phyloP scores from a whole-genome alignment of 2,797 vertebrate species.

The Neosilurus mollespiculum region DNA sequence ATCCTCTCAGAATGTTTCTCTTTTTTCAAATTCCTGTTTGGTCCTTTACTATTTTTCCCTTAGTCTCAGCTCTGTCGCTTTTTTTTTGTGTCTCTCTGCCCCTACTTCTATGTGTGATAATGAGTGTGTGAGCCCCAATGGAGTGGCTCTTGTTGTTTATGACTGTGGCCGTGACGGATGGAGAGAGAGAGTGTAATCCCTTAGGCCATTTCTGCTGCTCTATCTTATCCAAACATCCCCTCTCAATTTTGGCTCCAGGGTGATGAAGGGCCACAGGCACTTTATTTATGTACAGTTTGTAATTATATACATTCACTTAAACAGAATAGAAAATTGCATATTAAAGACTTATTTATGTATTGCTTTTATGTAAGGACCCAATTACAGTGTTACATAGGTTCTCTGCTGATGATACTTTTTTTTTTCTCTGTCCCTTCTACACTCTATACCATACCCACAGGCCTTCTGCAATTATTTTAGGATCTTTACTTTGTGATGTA shows the following conservation, averaged over 20 bases:
- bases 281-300: conserved; percentile 13
- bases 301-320: not conserved
- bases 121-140: conserved; percentile 32
- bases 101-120: conserved; percentile 10
- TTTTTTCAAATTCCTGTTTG: not conserved
- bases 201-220: conserved; percentile 38
- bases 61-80: not conserved
- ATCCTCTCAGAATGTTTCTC: not conserved
- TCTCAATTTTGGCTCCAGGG: conserved; percentile 39
- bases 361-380: not conserved
- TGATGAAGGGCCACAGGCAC: conserved; percentile 34
- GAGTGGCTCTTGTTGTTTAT: conserved; percentile 50
- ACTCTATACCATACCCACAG: conserved; percentile 54
- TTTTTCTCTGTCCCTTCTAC: conserved; percentile 15
- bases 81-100: conserved; percentile 16
- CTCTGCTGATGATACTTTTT: not conserved
- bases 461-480: not conserved
- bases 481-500: conserved; percentile 65
- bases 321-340: not conserved
- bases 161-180: conserved; percentile 43
- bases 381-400: conserved; percentile 34
- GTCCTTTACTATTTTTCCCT: not conserved
- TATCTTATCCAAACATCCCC: conserved; percentile 47
- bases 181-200: conserved; percentile 35
- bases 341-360: not conserved